Conservation (phyloP, 1,140 invertebrate species). For the Fopius arisanus region DNA sequence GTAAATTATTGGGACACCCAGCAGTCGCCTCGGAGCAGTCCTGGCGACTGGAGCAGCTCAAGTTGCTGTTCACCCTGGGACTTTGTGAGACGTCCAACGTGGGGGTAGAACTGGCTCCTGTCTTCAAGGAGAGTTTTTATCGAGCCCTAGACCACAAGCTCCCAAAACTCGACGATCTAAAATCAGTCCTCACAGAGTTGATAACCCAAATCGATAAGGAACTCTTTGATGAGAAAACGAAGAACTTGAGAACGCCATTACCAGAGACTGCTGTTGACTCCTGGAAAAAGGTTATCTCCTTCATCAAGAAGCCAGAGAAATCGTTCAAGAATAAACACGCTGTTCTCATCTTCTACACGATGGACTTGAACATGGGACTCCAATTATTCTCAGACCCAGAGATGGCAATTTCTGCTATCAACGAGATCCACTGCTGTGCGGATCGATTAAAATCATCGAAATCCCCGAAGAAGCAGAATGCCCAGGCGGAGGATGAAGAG, state of each 20-base stretch:
- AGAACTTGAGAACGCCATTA: slow-evolving; percentile 61
- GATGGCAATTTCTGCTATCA: slow-evolving; percentile 71
- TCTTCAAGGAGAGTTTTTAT: slow-evolving; percentile 71
- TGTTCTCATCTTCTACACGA: slow-evolving; percentile 69
- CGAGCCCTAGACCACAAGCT: slow-evolving; percentile 71
- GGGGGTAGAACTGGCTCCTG: slow-evolving; percentile 67
- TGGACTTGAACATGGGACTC: slow-evolving; percentile 75
- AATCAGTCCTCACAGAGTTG: slow-evolving; percentile 67
- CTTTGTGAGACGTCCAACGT: slow-evolving; percentile 70
- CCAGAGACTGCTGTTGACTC: slow-evolving; percentile 65
- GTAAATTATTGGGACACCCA: slow-evolving; percentile 70
- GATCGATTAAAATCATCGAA: slow-evolving; percentile 66
- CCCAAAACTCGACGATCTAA: slow-evolving; percentile 69
- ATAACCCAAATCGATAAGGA: slow-evolving; percentile 66
- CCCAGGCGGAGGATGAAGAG: slow-evolving; percentile 67
- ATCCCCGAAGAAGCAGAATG: slow-evolving; percentile 37
- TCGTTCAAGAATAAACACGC: slow-evolving; percentile 50
- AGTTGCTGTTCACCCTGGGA: slow-evolving; percentile 71
- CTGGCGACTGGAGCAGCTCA: slow-evolving; percentile 73
- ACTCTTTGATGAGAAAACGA: slow-evolving; percentile 60
- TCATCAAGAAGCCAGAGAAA: slow-evolving; percentile 62
- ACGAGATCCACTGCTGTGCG: slow-evolving; percentile 75
- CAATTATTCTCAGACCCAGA: slow-evolving; percentile 75
- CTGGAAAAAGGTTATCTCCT: slow-evolving; percentile 70
- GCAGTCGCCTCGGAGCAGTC: slow-evolving; percentile 67